A percentile compares a stretch with the other conserved stretches of the same genome.
These are phyloP conservation scores for Azorinus chamasolen DNA, from an alignment of 2,888 invertebrate genomes.

Conservation along the genomic window DNA sequence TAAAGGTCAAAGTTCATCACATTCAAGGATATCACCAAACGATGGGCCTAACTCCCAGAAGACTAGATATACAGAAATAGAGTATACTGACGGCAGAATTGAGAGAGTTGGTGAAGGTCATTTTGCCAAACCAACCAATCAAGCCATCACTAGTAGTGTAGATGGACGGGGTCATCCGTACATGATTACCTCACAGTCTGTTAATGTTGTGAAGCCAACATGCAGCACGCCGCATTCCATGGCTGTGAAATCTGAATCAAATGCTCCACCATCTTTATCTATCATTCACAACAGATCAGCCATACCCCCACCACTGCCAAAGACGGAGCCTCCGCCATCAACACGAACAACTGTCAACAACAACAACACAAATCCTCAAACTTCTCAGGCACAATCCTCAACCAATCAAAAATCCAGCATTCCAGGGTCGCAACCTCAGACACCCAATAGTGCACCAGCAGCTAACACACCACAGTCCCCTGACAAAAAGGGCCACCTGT, in stretches of 20 bases:
- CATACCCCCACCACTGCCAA: constrained; percentile 69
- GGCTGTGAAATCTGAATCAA: constrained; percentile 74
- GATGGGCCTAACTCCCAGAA: constrained; percentile 59
- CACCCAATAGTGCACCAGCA: constrained; percentile 30
- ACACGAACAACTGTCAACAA: constrained; percentile 62
- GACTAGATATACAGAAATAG: constrained; percentile 71
- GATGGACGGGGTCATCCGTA: constrained; percentile 48
- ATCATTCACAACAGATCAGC: constrained; percentile 75
- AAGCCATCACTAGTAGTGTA: constrained; percentile 42
- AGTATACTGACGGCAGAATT: constrained; percentile 70
- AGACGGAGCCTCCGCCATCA: constrained; percentile 70
- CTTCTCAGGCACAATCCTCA: constrained; percentile 29
- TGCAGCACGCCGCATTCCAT: constrained; percentile 69
- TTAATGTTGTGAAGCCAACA: constrained; percentile 81
- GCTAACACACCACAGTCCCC: constrained; percentile 45
- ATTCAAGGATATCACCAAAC: constrained; percentile 26
- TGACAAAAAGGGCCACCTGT: constrained; percentile 63
- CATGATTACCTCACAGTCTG: constrained; percentile 71
- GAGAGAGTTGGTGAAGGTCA: constrained; percentile 72
- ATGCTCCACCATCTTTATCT: constrained; percentile 79
- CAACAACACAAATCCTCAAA: constrained; percentile 29
- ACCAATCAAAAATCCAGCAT: constrained; percentile 7
- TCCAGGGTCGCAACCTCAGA: constrained; percentile 36
- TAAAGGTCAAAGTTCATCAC: constrained; percentile 29
- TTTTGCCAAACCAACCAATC: constrained; percentile 64